Percentiles rank a stretch among this genome's conserved stretches.
Evolutionary conservation across 2,797 vertebrate species (phyloP).

Genomic region (Brachyalestes nurse): DNA sequence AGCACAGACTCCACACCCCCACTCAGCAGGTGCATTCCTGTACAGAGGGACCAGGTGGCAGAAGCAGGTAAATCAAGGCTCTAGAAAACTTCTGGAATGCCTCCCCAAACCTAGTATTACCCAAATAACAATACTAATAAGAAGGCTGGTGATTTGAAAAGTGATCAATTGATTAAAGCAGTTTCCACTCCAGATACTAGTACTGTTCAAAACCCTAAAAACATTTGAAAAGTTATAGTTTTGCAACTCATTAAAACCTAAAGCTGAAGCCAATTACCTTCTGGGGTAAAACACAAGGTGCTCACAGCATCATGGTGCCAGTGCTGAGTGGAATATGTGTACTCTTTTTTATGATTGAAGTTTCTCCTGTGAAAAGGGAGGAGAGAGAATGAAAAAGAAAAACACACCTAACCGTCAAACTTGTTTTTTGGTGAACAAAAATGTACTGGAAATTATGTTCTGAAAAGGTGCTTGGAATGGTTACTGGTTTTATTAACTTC

Average conservation of each 20-base stretch:
- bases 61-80: background rate
- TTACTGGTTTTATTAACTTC: no score
- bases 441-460: no score
- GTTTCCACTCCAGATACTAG: no score
- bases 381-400: background rate
- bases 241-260: background rate
- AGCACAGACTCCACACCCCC: constrained; percentile 94
- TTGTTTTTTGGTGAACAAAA: no score
- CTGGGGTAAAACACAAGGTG: constrained; percentile 89
- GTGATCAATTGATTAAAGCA: no score
- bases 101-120: no score
- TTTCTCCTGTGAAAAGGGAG: constrained; percentile 83
- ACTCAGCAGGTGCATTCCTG: constrained; percentile 90
- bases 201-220: no score
- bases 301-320: constrained; percentile 90
- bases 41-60: background rate
- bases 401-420: background rate
- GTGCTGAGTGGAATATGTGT: constrained; percentile 87
- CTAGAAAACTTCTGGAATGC: background rate
- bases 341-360: constrained; percentile 85
- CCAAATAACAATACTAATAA: background rate
- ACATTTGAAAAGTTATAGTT: no score
- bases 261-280: constrained; percentile 75
- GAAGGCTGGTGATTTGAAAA: no score
- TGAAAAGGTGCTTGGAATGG: no score